phyloP scores from a whole-genome alignment of 2,888 invertebrate genomes.

The Leptopilina syphax region DNA sequence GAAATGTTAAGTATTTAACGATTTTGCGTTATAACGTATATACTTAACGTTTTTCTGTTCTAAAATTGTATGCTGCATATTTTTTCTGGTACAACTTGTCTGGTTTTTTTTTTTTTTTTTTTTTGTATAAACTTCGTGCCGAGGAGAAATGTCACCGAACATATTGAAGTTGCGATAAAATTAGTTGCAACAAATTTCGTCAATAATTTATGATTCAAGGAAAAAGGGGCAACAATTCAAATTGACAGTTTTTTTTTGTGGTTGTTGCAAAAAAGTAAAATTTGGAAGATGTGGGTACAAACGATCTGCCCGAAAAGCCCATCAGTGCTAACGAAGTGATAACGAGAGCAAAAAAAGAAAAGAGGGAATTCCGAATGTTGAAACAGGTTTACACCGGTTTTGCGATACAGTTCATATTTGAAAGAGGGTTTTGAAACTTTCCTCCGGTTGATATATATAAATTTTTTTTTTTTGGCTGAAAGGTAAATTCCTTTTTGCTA shows the following conservation, averaged over 20 bases:
- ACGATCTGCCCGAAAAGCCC: conserved; percentile 33
- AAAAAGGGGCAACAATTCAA: not conserved
- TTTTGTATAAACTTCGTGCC: no score
- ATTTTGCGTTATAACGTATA: no score
- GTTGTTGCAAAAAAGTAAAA: not conserved
- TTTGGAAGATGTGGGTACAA: conserved; percentile 22
- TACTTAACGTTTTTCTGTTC: no score
- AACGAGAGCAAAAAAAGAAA: conserved; percentile 34
- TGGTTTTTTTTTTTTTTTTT: no score
- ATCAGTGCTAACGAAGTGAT: conserved; percentile 39
- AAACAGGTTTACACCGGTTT: conserved; percentile 33
- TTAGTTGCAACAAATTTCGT: no score
- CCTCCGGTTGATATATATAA: conserved; percentile 12
- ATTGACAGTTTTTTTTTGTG: not conserved
- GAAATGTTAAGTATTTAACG: no score
- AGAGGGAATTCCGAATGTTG: conserved; percentile 26
- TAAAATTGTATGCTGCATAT: no score
- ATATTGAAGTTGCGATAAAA: no score
- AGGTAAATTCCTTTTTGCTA: not conserved
- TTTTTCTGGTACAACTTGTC: no score
- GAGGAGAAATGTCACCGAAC: no score
- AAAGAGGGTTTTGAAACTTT: conserved; percentile 37
- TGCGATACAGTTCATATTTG: conserved; percentile 38
- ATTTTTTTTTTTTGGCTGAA: no score
- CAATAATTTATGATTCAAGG: not conserved